Evolutionary conservation across 1,140 invertebrate genomes (phyloP), one percentile per base, ranked within the genome.

Genomic region (Aethina tumida): DNA sequence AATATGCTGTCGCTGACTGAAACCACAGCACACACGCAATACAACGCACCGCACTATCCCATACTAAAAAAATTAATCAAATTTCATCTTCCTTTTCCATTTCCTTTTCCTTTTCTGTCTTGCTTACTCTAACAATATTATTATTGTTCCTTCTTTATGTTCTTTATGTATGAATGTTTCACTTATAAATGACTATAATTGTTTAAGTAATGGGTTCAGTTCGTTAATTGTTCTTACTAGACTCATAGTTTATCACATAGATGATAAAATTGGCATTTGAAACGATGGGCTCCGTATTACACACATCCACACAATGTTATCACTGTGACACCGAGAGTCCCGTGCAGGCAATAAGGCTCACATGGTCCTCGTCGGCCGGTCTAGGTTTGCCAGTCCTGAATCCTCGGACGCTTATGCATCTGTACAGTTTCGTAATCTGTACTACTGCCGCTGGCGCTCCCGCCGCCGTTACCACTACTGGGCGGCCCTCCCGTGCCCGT

Each of bases 321-420:
- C 56, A 60, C 58, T 59, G 57, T 61, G 59, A 57, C 57, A 61
- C 57, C 58, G 45, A 44, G 41, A 41, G 45, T 50, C 21, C 33
- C 34, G 41, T 32, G 44, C 33, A 31, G 43, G 14, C 32, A 29
- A 28, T 26, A 25, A 3, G 27, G 9, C 8, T 19, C 17, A 39
- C 14, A 9, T 10, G n/a, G 2, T 14, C 16, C 16, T n/a, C 29
- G 9, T 24, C 18, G 34, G 40, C 27, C 28, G 37, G 68, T 71
- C 73, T 85, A 89, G 75, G 84, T 84, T 57, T 81, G 74, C 85
- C 86, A 90, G 45, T 89, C 86, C 17, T 74, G 75, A 58, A 88
- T 77, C 58, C 85, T 75, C 43, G 82, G 74, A 58, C 83, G 74
- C 67, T 90, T 90, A 58, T 79, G 75, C 55, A 86, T 73, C 34